phyloP scores from a whole-genome alignment of 2,797 vertebrate genomes.

The Trachurus trachurus region DNA sequence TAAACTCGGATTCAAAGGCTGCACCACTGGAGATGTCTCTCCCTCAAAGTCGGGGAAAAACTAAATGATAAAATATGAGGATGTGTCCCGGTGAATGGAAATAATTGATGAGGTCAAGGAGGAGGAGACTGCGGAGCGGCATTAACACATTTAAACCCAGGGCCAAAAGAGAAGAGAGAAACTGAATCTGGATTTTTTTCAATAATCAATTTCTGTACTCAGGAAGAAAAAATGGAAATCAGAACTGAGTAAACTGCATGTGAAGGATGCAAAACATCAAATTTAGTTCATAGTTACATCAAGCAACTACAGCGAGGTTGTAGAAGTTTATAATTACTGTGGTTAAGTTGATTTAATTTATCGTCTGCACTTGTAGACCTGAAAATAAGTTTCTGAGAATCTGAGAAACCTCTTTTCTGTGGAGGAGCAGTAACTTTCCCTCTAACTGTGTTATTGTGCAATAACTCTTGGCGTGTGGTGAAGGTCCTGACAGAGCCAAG shows the following conservation, averaged over 20 bases:
- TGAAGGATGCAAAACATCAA: no score
- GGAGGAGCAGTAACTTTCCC: not conserved
- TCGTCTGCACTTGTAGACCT: not conserved
- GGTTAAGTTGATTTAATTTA: no score
- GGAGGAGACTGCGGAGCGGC: not conserved
- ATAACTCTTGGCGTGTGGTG: not conserved
- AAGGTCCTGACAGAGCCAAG: not conserved
- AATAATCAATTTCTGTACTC: no score
- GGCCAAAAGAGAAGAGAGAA: no score
- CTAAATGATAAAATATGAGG: not conserved
- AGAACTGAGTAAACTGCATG: no score
- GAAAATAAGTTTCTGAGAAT: not conserved
- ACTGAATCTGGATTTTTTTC: no score
- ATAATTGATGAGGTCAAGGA: slow-evolving; percentile 11
- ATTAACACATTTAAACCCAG: no score
- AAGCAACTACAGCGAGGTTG: no score
- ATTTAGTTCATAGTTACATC: no score
- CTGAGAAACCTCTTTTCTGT: not conserved
- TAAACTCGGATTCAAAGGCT: not conserved
- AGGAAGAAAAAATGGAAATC: no score
- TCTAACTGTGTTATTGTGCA: not conserved
- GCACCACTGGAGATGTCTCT: not conserved
- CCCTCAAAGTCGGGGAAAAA: not conserved
- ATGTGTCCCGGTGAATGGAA: not conserved
- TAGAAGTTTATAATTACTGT: no score